Conservation (phyloP, 2,113 vertebrate species). For the Salvelinus alpinus region DNA sequence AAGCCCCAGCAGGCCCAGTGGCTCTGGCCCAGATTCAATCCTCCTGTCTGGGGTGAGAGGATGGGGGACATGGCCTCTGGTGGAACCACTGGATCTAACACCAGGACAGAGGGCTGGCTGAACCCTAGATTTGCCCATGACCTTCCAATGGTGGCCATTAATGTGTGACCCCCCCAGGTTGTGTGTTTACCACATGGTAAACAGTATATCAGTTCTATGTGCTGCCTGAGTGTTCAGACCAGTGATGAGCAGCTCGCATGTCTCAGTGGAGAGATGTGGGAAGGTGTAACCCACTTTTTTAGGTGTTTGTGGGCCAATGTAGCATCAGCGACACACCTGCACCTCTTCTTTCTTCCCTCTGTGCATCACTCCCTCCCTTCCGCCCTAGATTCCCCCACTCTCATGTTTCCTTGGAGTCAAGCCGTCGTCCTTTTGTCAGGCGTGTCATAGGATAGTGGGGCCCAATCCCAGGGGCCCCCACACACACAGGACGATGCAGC, state of each 20-base stretch:
- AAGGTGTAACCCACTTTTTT: too few species aligned
- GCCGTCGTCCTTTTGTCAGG: constrained; percentile 69
- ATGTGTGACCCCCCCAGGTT: background rate
- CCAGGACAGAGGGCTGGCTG: background rate
- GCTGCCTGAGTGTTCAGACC: too few species aligned
- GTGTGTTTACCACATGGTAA: too few species aligned
- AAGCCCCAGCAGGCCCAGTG: background rate
- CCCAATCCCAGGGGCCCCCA: constrained; percentile 68
- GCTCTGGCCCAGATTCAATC: constrained; percentile 6
- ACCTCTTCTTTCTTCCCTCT: constrained; percentile 35
- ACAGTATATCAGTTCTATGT: too few species aligned
- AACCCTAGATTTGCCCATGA: background rate
- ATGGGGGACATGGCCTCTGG: background rate
- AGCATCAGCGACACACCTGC: constrained; percentile 29
- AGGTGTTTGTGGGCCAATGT: too few species aligned
- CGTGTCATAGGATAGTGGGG: constrained; percentile 72
- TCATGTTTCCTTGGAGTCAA: constrained; percentile 71
- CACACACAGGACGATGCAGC: constrained; percentile 58
- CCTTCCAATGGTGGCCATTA: background rate
- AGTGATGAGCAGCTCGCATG: background rate
- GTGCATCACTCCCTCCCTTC: constrained; percentile 41
- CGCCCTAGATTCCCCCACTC: constrained; percentile 68
- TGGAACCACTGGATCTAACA: background rate
- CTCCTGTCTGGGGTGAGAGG: constrained; percentile 5
- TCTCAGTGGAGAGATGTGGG: too few species aligned